Percentiles rank a stretch among this genome's conserved stretches.
Evolutionary conservation across 2,113 vertebrate genomes (phyloP).

Genomic region (Pachycephala philippinensis): DNA sequence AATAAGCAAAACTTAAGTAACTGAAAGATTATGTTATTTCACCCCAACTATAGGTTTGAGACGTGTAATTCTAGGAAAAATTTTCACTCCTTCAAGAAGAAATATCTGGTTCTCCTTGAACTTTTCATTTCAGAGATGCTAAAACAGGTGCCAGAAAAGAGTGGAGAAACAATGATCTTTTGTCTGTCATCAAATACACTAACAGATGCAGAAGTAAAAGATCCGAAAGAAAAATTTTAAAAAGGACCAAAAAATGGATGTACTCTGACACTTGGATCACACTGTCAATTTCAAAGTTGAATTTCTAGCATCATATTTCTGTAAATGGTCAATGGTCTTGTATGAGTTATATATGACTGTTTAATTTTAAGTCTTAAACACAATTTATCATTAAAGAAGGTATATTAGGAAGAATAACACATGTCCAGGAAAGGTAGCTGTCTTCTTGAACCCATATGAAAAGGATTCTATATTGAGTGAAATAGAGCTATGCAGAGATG

Average conservation of each 20-base stretch:
- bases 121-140: neutral
- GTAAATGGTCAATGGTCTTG: neutral
- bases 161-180: neutral
- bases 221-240: neutral
- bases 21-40: neutral
- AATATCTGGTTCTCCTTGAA: neutral
- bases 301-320: neutral
- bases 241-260: accelerated
- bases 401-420: neutral
- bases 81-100: neutral
- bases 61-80: neutral
- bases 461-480: neutral
- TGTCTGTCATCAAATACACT: neutral
- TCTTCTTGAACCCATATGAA: neutral
- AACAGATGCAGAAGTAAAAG: neutral
- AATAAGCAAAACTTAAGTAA: slow-evolving; percentile 20
- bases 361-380: neutral
- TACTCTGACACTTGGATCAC: neutral
- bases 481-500: neutral
- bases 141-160: neutral
- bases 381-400: neutral
- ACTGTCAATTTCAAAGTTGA: neutral
- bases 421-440: neutral
- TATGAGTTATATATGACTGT: neutral
- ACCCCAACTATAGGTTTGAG: neutral